Percentiles rank a stretch among this genome's conserved stretches.
Evolutionary conservation across 2,888 invertebrate genomes (phyloP).

Genomic region (Drosophila quinaria): DNA sequence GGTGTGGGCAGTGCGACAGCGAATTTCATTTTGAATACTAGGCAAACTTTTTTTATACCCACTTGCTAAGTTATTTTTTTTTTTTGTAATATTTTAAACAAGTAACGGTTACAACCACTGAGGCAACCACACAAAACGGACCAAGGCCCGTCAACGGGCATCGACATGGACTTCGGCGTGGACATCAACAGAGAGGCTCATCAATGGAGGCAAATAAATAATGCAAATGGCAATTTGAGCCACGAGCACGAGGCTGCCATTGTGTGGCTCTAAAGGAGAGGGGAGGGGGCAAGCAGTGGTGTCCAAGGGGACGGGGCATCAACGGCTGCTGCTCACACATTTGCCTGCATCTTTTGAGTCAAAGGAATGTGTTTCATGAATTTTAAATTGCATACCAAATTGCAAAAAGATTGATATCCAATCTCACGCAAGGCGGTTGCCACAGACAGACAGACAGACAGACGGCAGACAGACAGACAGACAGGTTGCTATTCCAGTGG

Average conservation of each 20-base stretch:
- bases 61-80: slow-evolving; percentile 10
- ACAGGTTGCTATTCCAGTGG: slow-evolving; percentile 47
- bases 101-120: slow-evolving; percentile 63
- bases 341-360: slow-evolving; percentile 82
- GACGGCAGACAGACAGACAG: slow-evolving; percentile 17
- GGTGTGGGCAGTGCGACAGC: slow-evolving; percentile 25
- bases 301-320: background rate
- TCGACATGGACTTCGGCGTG: slow-evolving; percentile 33
- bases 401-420: slow-evolving; percentile 84
- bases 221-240: slow-evolving; percentile 82
- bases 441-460: slow-evolving; percentile 15
- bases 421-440: slow-evolving; percentile 80
- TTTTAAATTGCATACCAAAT: slow-evolving; percentile 84
- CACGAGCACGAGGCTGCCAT: slow-evolving; percentile 15
- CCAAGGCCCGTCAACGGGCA: slow-evolving; percentile 48
- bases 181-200: slow-evolving; percentile 55
- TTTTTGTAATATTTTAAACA: slow-evolving; percentile 78
- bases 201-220: slow-evolving; percentile 81
- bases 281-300: background rate
- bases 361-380: slow-evolving; percentile 84
- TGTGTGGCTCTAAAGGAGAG: slow-evolving; percentile 16
- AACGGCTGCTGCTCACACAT: slow-evolving; percentile 57
- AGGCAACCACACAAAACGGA: slow-evolving; percentile 38
- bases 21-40: slow-evolving; percentile 54
- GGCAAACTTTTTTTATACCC: slow-evolving; percentile 33